Evolutionary conservation across 2,888 invertebrate genomes (phyloP), one percentile per base, ranked within the genome.

Genomic region (Cantharis lateralis): DNA sequence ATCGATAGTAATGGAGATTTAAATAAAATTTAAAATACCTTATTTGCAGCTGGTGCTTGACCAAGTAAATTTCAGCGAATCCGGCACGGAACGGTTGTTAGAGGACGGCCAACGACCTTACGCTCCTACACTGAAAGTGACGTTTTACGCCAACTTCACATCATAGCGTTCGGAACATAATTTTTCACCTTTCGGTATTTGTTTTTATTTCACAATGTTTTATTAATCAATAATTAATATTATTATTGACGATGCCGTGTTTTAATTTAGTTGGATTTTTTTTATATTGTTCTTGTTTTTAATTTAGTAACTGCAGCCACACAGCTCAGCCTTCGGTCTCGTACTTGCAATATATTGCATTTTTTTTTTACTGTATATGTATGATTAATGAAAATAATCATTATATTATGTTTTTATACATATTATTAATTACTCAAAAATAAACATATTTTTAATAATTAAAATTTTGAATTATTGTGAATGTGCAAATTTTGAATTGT

Each of bases 21-120:
- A 66, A 66, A 66, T 66, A 66, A 66, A 66, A 66, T 66, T 66
- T 66, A 66, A 66, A 66, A 66, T 66, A 66, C 64, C 64, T 20
- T 18, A 16, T 66, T 66, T 66, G 18, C 64, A 66, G 64, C 64
- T 66, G 64, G 64, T 66, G 64, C 64, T 66, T 66, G 64, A 66
- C 64, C 64, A 66, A 66, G 64, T 66, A 66, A 68, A 73, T 66
- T 68, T 74, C 70, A 74, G 26, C 26, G 62, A 66, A 71, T 68
- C 26, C 71, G 69, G 81, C 85, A 84, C 86, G 87, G 86, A 84
- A 82, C 82, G 81, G 70, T 77, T 84, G 83, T 84, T 86, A 86
- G 86, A 87, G 87, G 87, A 87, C 87, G 87, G 85, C 84, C 87
- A 85, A 85, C 86, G 87, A 87, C 86, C 87, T 85, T 85, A 74